Percentiles rank a stretch among this genome's conserved stretches.
Evolutionary conservation across 2,797 vertebrate species (phyloP).

Genomic region (Potorous gilbertii): DNA sequence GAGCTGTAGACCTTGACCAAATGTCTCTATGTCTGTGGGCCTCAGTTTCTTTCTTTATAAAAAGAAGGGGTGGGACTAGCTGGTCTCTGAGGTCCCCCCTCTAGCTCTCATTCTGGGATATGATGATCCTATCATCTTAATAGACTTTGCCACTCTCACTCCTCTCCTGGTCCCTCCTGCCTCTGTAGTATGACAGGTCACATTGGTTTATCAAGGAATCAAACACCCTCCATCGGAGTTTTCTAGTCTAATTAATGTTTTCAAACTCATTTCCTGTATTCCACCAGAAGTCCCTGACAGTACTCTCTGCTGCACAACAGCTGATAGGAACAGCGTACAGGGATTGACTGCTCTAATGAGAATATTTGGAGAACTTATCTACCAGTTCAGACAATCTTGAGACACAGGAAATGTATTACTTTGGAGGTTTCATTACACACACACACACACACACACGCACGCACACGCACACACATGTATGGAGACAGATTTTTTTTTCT

Average conservation of each 20-base stretch:
- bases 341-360: background rate
- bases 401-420: constrained; percentile 3
- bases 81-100: background rate
- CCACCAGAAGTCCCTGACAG: background rate
- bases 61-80: background rate
- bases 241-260: background rate
- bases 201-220: background rate
- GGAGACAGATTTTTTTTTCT: background rate
- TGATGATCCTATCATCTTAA: background rate
- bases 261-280: background rate
- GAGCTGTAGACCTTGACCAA: background rate
- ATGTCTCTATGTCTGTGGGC: background rate
- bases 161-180: background rate
- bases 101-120: background rate
- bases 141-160: background rate
- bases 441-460: fast-evolving
- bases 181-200: fast-evolving
- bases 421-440: background rate
- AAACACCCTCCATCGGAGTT: background rate
- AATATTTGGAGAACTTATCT: background rate
- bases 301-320: background rate
- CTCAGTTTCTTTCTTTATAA: background rate
- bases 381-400: background rate
- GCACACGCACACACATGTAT: fast-evolving
- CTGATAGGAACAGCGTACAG: background rate